These are phyloP conservation scores for Tetrapedia diversipes DNA, from an alignment of 2,888 invertebrate genomes.

Conservation along the genomic window DNA sequence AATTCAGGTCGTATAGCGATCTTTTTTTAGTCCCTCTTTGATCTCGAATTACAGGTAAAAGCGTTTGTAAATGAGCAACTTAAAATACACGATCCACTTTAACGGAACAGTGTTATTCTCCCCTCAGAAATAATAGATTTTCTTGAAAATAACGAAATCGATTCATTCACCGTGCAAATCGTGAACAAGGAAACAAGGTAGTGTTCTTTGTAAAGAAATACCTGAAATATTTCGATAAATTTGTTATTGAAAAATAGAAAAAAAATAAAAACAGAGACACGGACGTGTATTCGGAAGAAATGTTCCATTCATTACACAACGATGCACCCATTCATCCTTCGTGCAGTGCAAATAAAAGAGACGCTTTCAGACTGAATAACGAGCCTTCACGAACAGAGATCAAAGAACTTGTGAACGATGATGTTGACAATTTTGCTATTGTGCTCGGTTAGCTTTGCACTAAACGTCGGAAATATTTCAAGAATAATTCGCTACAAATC, in stretches of 20 bases:
- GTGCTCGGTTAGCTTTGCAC: not conserved
- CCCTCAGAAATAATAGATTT: not conserved
- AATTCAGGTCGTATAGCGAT: conserved; percentile 4
- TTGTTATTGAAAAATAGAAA: not conserved
- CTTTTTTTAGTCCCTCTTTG: conserved; percentile 18
- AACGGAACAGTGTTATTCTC: not conserved
- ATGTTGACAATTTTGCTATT: not conserved
- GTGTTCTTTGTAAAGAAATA: too few species aligned
- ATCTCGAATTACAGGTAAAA: conserved; percentile 23
- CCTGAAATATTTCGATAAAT: not conserved
- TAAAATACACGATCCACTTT: conserved; percentile 24
- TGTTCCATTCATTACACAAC: not conserved
- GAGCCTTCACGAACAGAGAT: not conserved
- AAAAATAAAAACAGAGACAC: not conserved
- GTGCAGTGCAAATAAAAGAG: not conserved
- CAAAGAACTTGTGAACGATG: not conserved
- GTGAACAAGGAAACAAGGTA: too few species aligned
- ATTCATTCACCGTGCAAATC: too few species aligned
- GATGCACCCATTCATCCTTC: not conserved
- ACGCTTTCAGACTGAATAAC: not conserved
- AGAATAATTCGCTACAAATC: conserved; percentile 41
- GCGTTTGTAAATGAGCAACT: conserved; percentile 16
- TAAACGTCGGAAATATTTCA: conserved; percentile 28
- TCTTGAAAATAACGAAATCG: not conserved
- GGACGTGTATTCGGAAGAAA: not conserved